A percentile compares a stretch with the other conserved stretches of the same genome.
Conservation (phyloP, 2,888 invertebrate species). For the Zaprionus bogoriensis region DNA sequence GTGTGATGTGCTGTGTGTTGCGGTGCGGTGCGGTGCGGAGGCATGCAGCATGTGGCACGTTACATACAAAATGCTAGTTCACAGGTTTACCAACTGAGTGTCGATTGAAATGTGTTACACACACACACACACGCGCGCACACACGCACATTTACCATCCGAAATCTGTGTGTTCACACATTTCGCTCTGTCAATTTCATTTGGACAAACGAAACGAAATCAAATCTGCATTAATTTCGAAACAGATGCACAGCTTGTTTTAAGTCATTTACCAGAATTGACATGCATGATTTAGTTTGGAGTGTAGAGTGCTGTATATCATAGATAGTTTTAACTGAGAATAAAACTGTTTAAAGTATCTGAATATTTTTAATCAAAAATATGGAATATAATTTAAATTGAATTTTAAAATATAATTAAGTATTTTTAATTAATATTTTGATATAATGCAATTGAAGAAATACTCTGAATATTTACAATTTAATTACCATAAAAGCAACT, state of each 20-base stretch:
- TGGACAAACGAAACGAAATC: neutral
- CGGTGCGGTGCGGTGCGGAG: neutral
- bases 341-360: no score
- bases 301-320: no score
- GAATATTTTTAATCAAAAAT: no score
- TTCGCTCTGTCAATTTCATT: neutral
- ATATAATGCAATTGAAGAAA: no score
- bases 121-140: no score
- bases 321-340: no score
- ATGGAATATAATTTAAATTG: no score
- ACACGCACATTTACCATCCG: neutral
- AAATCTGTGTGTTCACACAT: neutral
- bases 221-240: neutral
- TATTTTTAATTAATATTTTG: no score
- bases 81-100: conserved; percentile 13
- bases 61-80: conserved; percentile 1
- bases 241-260: neutral
- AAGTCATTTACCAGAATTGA: neutral
- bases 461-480: no score
- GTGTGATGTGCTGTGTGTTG: neutral
- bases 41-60: conserved; percentile 4
- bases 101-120: neutral
- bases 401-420: no score
- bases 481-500: no score
- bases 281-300: neutral